phyloP scores from a whole-genome alignment of 1,140 invertebrate species.

The Oryctes rhinoceros region DNA sequence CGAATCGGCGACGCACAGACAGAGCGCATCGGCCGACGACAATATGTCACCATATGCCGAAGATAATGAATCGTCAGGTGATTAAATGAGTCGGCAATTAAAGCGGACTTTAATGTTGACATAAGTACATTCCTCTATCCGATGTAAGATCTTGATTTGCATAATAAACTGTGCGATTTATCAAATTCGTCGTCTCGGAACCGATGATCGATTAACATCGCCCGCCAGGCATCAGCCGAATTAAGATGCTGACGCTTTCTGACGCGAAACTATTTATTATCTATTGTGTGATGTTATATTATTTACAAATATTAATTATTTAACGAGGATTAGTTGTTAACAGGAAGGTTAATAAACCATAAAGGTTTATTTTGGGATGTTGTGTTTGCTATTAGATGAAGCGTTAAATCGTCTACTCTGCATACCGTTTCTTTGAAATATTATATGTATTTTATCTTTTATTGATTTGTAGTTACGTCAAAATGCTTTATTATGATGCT shows the following conservation, averaged over 20 bases:
- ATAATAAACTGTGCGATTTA: constrained; percentile 19
- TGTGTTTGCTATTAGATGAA: too few relatives aligned
- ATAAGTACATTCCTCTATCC: constrained; percentile 5
- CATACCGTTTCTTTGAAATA: too few relatives aligned
- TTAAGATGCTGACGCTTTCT: constrained; percentile 14
- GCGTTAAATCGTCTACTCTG: too few relatives aligned
- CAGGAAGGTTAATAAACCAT: too few relatives aligned
- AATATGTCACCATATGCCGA: constrained; percentile 5
- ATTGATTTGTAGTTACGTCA: too few relatives aligned
- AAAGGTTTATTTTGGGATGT: too few relatives aligned
- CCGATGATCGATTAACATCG: constrained; percentile 1
- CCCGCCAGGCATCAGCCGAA: not conserved
- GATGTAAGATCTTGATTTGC: constrained; percentile 3
- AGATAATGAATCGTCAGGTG: constrained; percentile 21
- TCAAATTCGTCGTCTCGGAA: constrained; percentile 11
- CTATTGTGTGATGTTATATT: not conserved
- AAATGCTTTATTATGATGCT: too few relatives aligned
- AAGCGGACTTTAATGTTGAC: constrained; percentile 18
- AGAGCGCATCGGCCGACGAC: not conserved
- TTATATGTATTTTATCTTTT: too few relatives aligned
- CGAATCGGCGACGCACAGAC: too few relatives aligned
- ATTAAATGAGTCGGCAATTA: constrained; percentile 18
- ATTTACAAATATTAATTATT: too few relatives aligned
- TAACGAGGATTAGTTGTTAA: too few relatives aligned
- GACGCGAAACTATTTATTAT: not conserved